A percentile compares a stretch with the other conserved stretches of the same genome.
phyloP scores from a whole-genome alignment of 2,797 vertebrate species.

The Serranus cabrilla region DNA sequence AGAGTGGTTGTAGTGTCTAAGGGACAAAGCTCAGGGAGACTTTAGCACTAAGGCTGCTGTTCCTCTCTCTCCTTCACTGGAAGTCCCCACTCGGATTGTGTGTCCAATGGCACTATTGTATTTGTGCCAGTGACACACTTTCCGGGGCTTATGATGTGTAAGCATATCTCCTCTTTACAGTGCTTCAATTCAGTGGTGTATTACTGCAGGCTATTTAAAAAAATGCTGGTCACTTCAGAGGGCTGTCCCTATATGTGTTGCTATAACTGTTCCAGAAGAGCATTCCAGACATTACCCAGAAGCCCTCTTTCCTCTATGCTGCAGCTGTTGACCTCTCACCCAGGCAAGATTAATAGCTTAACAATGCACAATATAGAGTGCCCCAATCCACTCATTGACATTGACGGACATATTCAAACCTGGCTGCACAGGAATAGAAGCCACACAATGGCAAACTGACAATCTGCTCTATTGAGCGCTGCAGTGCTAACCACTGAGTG shows the following conservation, averaged over 20 bases:
- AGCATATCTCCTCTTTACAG: constrained; percentile 74
- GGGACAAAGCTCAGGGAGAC: constrained; percentile 15
- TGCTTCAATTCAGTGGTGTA: constrained; percentile 63
- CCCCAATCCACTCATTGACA: constrained; percentile 18
- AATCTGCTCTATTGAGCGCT: constrained; percentile 18
- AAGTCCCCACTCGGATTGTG: constrained; percentile 71
- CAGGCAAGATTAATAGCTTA: constrained; percentile 62
- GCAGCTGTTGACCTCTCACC: constrained; percentile 84
- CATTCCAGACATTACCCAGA: constrained; percentile 82
- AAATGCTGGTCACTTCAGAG: constrained; percentile 66
- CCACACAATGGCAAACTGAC: constrained; percentile 25
- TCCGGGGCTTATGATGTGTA: constrained; percentile 73
- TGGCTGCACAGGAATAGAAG: constrained; percentile 20
- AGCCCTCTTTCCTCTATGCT: constrained; percentile 64
- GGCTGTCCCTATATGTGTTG: constrained; percentile 48
- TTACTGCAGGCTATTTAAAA: constrained; percentile 73
- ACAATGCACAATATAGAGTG: constrained; percentile 51
- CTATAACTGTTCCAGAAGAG: constrained; percentile 71
- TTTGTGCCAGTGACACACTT: constrained; percentile 81
- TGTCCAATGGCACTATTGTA: constrained; percentile 72
- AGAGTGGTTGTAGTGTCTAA: constrained; percentile 18
- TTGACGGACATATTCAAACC: constrained; percentile 26
- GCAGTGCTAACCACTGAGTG: neutral
- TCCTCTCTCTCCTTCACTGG: constrained; percentile 47
- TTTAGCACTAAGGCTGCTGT: constrained; percentile 33